phyloP scores from a whole-genome alignment of 2,888 invertebrate species.

The Peribatodes rhomboidaria region DNA sequence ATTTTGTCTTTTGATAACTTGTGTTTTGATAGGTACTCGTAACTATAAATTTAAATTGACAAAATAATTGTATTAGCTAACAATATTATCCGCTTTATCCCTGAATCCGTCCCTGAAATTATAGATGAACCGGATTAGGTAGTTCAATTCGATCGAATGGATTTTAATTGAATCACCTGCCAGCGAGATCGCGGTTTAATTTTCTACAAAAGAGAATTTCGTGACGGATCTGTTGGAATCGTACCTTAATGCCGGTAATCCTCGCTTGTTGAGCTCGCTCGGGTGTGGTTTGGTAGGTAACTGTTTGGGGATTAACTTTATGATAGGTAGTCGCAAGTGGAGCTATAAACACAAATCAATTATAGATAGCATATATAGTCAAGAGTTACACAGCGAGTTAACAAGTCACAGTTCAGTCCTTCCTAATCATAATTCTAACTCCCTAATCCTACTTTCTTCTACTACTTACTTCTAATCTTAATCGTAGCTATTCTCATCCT shows the following conservation, averaged over 20 bases:
- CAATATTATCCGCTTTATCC: background rate
- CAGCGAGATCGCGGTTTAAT: slow-evolving; percentile 55
- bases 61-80: too few relatives aligned
- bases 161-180: slow-evolving; percentile 79
- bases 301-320: background rate
- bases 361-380: too few relatives aligned
- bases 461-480: too few relatives aligned
- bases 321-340: background rate
- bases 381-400: too few relatives aligned
- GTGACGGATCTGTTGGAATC: slow-evolving; percentile 48
- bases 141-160: slow-evolving; percentile 72
- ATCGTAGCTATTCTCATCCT: too few relatives aligned
- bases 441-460: too few relatives aligned
- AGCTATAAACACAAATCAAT: too few relatives aligned
- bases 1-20: too few relatives aligned
- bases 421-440: too few relatives aligned
- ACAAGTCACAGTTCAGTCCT: too few relatives aligned
- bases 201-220: slow-evolving; percentile 54
- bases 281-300: background rate
- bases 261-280: slow-evolving; percentile 19
- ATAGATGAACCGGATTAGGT: slow-evolving; percentile 68
- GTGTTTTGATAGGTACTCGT: too few relatives aligned
- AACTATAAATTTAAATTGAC: too few relatives aligned
- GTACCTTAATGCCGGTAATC: slow-evolving; percentile 28
- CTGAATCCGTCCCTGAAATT: slow-evolving; percentile 50